These are phyloP conservation scores for Clarias gariepinus DNA, from an alignment of 2,113 vertebrate genomes.

Conservation along the genomic window DNA sequence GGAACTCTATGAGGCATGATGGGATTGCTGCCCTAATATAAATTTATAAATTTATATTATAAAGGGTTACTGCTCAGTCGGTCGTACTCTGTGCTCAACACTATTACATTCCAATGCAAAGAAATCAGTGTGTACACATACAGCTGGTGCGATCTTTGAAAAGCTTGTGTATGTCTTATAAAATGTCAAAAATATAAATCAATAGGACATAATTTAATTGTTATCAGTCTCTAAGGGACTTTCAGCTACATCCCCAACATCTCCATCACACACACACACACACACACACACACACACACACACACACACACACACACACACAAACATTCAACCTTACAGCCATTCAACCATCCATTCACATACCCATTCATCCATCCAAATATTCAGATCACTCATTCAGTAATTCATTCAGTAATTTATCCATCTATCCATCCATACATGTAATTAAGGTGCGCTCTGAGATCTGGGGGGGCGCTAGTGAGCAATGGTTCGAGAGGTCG, in stretches of 20 bases:
- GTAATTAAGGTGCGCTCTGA: no score
- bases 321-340: no score
- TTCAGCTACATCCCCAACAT: no score
- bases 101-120: not conserved
- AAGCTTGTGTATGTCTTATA: no score
- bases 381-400: no score
- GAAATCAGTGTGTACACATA: not conserved
- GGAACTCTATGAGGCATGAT: slow-evolving; percentile 48
- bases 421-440: not conserved
- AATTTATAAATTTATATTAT: no score
- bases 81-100: not conserved
- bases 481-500: no score
- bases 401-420: not conserved
- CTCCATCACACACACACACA: no score
- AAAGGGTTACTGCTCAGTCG: slow-evolving; percentile 24
- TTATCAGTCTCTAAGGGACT: not conserved
- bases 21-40: slow-evolving; percentile 48
- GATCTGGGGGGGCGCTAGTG: no score
- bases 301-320: no score
- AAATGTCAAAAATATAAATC: not conserved
- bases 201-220: not conserved
- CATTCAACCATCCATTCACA: not conserved
- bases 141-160: not conserved
- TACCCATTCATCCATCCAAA: not conserved
- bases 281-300: no score